Conservation (phyloP, 2,888 invertebrate genomes). For the Eudemis profundana region DNA sequence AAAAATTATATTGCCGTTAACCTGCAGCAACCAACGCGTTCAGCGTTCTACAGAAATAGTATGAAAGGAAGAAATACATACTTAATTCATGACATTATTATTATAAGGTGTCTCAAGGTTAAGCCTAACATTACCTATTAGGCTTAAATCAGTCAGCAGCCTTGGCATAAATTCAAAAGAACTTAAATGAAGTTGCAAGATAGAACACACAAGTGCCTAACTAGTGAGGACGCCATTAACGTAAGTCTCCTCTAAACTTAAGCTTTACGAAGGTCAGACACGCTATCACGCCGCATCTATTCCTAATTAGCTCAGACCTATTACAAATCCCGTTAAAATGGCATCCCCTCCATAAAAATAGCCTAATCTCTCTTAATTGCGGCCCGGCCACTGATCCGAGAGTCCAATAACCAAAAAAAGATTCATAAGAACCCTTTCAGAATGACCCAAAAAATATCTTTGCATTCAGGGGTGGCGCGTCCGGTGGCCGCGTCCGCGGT, state of each 20-base stretch:
- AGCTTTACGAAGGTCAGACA: conserved; percentile 23
- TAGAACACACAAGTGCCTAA: conserved; percentile 21
- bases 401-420: conserved; percentile 78
- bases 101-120: no score
- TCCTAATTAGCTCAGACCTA: conserved; percentile 2
- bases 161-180: conserved; percentile 22
- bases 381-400: conserved; percentile 69
- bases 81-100: no score
- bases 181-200: conserved; percentile 27
- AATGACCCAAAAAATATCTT: conserved; percentile 82
- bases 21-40: no score
- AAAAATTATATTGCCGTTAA: no score
- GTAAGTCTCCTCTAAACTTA: conserved; percentile 26
- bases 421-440: conserved; percentile 80
- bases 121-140: no score
- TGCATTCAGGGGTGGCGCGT: conserved; percentile 79
- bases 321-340: conserved; percentile 51
- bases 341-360: conserved; percentile 58
- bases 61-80: no score
- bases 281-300: conserved; percentile 3
- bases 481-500: conserved; percentile 69
- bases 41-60: no score
- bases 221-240: conserved; percentile 23
- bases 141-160: not conserved
- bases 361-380: conserved; percentile 76